phyloP scores from a whole-genome alignment of 1,140 invertebrate genomes.

The Phenacoccus solenopsis region DNA sequence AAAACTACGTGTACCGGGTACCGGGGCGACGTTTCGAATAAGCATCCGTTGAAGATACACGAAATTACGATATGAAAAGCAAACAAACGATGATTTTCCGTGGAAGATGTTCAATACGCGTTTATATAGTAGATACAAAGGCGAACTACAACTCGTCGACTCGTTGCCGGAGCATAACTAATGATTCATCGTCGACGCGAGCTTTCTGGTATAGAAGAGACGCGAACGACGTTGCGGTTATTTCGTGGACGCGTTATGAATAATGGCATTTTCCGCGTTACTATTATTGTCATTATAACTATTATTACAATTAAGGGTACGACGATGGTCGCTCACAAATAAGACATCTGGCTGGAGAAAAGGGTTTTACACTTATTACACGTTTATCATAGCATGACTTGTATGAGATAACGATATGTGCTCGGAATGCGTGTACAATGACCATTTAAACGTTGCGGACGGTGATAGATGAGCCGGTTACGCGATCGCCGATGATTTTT shows the following conservation, averaged over 20 bases:
- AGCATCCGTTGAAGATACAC: neutral
- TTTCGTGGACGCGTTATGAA: neutral
- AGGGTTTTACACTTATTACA: neutral
- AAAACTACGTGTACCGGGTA: no score
- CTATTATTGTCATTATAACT: slow-evolving; percentile 3
- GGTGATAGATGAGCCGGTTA: neutral
- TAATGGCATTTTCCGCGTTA: slow-evolving; percentile 1
- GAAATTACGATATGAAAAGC: neutral
- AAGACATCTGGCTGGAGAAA: neutral
- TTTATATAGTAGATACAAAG: neutral
- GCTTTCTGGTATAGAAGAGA: neutral
- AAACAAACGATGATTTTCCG: neutral
- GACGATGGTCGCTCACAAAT: neutral
- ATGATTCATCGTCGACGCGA: slow-evolving; percentile 1
- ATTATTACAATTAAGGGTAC: neutral
- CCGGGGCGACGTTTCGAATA: neutral
- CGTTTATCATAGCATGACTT: neutral
- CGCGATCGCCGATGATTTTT: neutral
- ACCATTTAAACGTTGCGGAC: neutral
- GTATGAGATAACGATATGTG: neutral
- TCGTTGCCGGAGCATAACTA: neutral
- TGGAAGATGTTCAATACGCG: neutral
- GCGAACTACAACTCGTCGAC: neutral
- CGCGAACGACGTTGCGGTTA: neutral
- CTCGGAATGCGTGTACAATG: neutral